Evolutionary conservation across 2,113 vertebrate species (phyloP), one percentile per base, ranked within the genome.

Genomic region (Cygnus buccinator): DNA sequence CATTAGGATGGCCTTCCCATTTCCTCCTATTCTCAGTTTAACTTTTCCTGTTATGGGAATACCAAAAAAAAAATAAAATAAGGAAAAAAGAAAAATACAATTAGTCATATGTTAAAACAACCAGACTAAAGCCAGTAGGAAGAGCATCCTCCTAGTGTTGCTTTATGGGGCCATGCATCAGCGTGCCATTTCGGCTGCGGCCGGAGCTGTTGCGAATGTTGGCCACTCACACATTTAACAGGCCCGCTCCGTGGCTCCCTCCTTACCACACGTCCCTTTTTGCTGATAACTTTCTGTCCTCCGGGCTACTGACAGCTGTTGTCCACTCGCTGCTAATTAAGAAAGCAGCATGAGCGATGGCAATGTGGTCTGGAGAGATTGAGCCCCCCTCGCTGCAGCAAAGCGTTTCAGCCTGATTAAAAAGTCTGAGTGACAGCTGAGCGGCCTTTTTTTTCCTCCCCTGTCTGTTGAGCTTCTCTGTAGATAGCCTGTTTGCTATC

Each of bases 11-110:
- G 50, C 91, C 75, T 90, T 96, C 82, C 82, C 93, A 77, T 95
- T 97, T 97, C 94, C 96, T 93, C 73, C 84, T 93, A 83, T 96
- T 97, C 91, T 96, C 72, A 22, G 50, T 66, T 93, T 37, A 80
- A 95, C 79, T 91, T 77, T 96, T 83, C 90, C 84, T 80, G 84
- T 96, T 95, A 79, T 4, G 3, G 50, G 79, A 94, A 92, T 81
- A 43, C 50, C n/a, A 11, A 58, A 55, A 57, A 87, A 79, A 39
- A 48, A 13, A 43, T 57, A 70, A 41, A 28, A 29, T 31, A 11
- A 58, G 44, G 52, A 87, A 84, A 74, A 39, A 48, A 18, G 31
- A 63, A 4, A 83, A 26, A 79, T 72, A 43, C 66, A 43, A 6
- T 95, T 94, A 93, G 89, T 91, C 67, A 20, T 83, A 62, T 74